A percentile compares a stretch with the other conserved stretches of the same genome.
Conservation (phyloP, 2,888 invertebrate species). For the Drosophila lacicola region DNA sequence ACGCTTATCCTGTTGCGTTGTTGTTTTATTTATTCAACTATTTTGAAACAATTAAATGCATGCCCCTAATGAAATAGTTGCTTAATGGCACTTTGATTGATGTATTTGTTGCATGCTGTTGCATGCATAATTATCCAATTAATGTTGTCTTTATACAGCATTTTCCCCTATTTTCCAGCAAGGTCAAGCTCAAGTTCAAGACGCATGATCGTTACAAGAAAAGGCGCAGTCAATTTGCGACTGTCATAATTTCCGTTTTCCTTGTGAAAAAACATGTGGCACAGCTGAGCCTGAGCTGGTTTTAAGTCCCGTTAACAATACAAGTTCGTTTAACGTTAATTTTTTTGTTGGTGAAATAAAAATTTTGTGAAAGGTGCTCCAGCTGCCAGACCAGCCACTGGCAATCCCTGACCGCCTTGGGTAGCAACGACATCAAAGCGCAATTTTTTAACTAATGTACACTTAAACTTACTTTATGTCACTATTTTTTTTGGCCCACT, state of each 20-base stretch:
- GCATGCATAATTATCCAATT: slow-evolving; percentile 57
- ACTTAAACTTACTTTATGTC: slow-evolving; percentile 17
- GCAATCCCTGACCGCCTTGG: slow-evolving; percentile 37
- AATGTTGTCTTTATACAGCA: slow-evolving; percentile 15
- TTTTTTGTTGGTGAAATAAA: slow-evolving; percentile 41
- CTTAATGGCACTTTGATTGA: slow-evolving; percentile 58
- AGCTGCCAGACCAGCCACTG: slow-evolving; percentile 17
- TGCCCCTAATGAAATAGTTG: slow-evolving; percentile 43
- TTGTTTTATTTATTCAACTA: slow-evolving; percentile 2
- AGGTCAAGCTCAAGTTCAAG: slow-evolving; percentile 83
- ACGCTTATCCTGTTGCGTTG: slow-evolving; percentile 31
- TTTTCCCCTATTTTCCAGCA: slow-evolving; percentile 45
- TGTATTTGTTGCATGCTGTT: slow-evolving; percentile 23
- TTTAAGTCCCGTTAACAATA: slow-evolving; percentile 14
- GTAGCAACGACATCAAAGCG: slow-evolving; percentile 18
- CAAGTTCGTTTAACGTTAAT: slow-evolving; percentile 55
- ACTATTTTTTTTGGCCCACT: neutral
- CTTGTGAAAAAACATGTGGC: slow-evolving; percentile 45
- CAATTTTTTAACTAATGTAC: slow-evolving; percentile 14
- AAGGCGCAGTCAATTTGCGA: slow-evolving; percentile 24
- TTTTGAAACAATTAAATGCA: slow-evolving; percentile 42
- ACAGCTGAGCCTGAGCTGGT: slow-evolving; percentile 45
- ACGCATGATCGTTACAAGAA: slow-evolving; percentile 40
- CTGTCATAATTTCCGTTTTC: slow-evolving; percentile 68
- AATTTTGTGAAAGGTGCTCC: slow-evolving; percentile 52